Base-by-base conservation (phyloP, 1,140 invertebrate species). In the Sitophilus oryzae region DNA sequence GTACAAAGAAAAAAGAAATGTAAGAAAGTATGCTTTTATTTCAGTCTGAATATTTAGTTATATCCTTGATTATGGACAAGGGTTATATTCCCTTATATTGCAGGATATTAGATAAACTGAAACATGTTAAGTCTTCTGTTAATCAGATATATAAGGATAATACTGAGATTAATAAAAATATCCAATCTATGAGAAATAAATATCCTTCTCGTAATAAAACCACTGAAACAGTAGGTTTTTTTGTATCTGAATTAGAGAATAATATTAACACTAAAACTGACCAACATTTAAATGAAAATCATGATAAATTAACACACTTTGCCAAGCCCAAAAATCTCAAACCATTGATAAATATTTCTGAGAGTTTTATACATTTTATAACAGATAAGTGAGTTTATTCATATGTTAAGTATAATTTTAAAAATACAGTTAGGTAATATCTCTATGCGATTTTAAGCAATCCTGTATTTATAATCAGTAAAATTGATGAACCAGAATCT, bases 391-490 rank as follows among this genome's bases (percentile, higher is more conserved):
- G n/a, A n/a, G n/a, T n/a, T n/a, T n/a, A n/a, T n/a, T n/a, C 25
- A 5, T 6, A 6, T 11, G 11, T 30, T 11, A 30, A 30, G 25
- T 30, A 30, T 11, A 6, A 6, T 30, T 5, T 30, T 6, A 6
- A 30, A 11, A 30, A 5, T 30, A 11, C 11, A 30, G 11, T 30
- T 30, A 6, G 25, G 25, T 30, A 11, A 6, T 30, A 30, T 30
- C 11, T 30, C 11, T 30, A 30, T 30, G 25, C 25, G 20, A 19
- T 41, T 60, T 60, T 44, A 42, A 58, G 58, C 10, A 16, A 41
- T 20, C 25, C 58, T 23, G 21, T 59, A 11, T 36, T 51, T 6
- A 21, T 47, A 15, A 48, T 15, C 50, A 34, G 46, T 45, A 56
- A 60, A 54, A 18, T 57, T 10, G 34, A n/a, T 18, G 35, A 22